These are phyloP conservation scores for Hippopotamus amphibius DNA, from an alignment of 2,113 vertebrate species.

Conservation along the genomic window DNA sequence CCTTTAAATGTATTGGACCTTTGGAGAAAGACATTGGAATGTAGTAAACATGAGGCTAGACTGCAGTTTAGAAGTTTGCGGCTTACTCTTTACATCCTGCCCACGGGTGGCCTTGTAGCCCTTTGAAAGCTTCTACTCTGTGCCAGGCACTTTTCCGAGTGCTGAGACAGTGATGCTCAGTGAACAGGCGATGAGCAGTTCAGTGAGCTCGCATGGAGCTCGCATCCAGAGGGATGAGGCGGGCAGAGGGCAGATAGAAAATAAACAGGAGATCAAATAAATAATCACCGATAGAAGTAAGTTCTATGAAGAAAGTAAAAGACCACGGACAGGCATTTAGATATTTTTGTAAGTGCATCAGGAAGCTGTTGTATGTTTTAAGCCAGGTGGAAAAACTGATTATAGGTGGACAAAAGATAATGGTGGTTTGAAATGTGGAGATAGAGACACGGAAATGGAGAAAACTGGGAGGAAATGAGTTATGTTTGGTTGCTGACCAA, in stretches of 20 bases:
- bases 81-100: neutral
- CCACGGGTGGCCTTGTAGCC: neutral
- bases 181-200: neutral
- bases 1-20: neutral
- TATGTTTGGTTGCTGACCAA: neutral
- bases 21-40: neutral
- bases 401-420: neutral
- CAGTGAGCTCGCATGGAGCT: neutral
- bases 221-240: neutral
- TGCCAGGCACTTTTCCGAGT: neutral
- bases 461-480: neutral
- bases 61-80: neutral
- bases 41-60: neutral
- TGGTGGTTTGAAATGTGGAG: neutral
- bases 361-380: neutral
- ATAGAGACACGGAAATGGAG: neutral
- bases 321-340: neutral
- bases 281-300: neutral
- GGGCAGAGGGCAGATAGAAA: neutral
- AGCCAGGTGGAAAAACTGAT: neutral
- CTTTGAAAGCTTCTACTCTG: neutral
- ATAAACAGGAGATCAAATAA: neutral
- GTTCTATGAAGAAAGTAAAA: conserved; percentile 25
- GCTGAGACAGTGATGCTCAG: neutral
- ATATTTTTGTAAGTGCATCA: neutral